Evolutionary conservation across 2,113 vertebrate genomes (phyloP).

Genomic region (Melanerpes formicivorus): DNA sequence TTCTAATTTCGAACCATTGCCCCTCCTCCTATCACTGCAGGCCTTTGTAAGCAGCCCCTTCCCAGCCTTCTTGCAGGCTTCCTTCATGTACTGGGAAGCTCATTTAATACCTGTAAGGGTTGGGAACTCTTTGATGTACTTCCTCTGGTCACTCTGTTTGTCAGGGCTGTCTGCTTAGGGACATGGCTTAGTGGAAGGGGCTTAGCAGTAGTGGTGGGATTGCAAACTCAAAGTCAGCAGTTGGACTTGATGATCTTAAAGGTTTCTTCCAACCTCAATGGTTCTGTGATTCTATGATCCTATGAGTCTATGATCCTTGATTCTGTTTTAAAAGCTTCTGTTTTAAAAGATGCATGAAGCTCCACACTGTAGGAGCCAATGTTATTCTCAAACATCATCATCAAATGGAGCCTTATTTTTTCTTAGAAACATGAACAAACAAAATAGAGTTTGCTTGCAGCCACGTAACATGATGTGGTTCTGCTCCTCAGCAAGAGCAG

Average conservation of each 20-base stretch:
- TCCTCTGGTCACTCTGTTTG: not conserved
- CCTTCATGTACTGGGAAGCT: not conserved
- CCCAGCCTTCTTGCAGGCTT: too few relatives aligned
- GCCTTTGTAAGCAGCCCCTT: too few relatives aligned
- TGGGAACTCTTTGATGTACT: not conserved
- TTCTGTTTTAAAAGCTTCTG: not conserved
- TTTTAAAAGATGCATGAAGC: not conserved
- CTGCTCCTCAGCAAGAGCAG: not conserved
- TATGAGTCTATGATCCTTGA: too few relatives aligned
- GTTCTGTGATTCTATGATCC: too few relatives aligned
- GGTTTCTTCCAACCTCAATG: too few relatives aligned
- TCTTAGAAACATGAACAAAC: not conserved
- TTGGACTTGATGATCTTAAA: too few relatives aligned
- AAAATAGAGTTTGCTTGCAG: not conserved
- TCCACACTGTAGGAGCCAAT: fast-evolving
- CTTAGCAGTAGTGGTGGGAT: too few relatives aligned
- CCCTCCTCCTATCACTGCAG: too few relatives aligned
- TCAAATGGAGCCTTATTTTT: not conserved
- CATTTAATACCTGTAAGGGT: not conserved
- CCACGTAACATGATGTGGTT: not conserved
- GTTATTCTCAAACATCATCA: not conserved
- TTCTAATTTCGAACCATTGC: too few relatives aligned
- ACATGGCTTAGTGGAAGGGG: too few relatives aligned
- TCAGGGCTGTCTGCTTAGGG: not conserved
- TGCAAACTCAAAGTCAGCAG: too few relatives aligned